Evolutionary conservation across 2,888 invertebrate species (phyloP), one percentile per base, ranked within the genome.

Genomic region (Apantesis nais): DNA sequence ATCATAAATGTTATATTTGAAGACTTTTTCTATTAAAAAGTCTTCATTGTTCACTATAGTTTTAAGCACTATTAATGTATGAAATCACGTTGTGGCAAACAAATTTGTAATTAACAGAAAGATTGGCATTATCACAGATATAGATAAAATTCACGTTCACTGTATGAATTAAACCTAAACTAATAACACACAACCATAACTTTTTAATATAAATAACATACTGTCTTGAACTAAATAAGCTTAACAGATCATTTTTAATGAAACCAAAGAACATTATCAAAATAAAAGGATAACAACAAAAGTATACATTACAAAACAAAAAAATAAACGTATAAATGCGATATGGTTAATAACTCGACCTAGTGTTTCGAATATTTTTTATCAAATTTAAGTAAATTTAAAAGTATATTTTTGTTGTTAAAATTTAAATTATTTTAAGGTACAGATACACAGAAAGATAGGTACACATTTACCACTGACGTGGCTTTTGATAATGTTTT

Each of bases 51-150:
- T 71, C 83, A 85, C 82, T 64, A 74, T 89, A 90, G 87, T 77
- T 74, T 74, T 77, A 80, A 83, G 87, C 89, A 89, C 90, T 79
- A 77, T 80, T 74, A 78, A 79, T 87, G 85, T 85, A 81, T 83
- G 74, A 82, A 81, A 78, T 84, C 89, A 89, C 89, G 66, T 74
- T 68, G 84, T 87, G 86, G 89, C 76, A 75, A 80, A 76, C 67
- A 76, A 73, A 77, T 60, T 75, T 78, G 48, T 66, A 62, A 78
- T 78, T 72, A 70, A 76, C 71, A 69, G 66, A 73, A 67, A 63
- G 73, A 87, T 84, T 86, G 87, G 87, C 85, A 77, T 79, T 79
- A 70, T 80, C 85, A 86, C 85, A 76, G 69, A 67, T 75, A 75
- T 84, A 85, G 80, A 77, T 76, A 34, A 74, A 77, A 77, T 78